phyloP scores from a whole-genome alignment of 1,140 invertebrate species.

The Apis laboriosa region DNA sequence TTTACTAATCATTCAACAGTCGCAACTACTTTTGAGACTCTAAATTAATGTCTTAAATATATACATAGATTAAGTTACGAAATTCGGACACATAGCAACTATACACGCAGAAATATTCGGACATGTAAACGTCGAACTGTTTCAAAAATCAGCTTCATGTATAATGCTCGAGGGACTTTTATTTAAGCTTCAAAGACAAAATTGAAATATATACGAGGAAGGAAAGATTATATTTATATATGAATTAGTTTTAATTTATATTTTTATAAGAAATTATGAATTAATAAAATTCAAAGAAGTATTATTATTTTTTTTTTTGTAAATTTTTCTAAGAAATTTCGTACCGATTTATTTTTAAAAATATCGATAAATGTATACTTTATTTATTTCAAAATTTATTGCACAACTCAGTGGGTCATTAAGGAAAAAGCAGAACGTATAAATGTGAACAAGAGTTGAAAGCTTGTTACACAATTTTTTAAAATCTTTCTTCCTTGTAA shows the following conservation, averaged over 20 bases:
- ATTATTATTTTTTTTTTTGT: neutral
- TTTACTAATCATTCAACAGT: conserved; percentile 20
- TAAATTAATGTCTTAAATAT: conserved; percentile 26
- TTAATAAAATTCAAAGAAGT: neutral
- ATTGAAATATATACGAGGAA: conserved; percentile 30
- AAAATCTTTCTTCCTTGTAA: conserved; percentile 22
- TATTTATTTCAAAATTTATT: neutral
- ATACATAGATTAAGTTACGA: conserved; percentile 24
- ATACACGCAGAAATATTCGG: conserved; percentile 35
- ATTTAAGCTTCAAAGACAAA: conserved; percentile 9
- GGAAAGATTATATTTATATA: conserved; percentile 5
- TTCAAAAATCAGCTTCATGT: conserved; percentile 4
- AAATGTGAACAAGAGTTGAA: conserved; percentile 4
- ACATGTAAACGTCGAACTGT: conserved; percentile 8
- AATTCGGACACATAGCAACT: conserved; percentile 38
- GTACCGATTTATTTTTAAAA: neutral
- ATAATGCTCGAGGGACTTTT: neutral
- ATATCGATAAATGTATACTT: neutral
- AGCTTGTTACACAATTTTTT: neutral
- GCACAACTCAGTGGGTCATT: neutral
- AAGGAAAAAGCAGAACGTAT: neutral
- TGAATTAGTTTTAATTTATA: neutral
- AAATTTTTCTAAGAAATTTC: neutral
- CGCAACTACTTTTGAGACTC: conserved; percentile 2
- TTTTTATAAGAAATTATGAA: no score